Base-by-base conservation (phyloP, 2,888 invertebrate species). In the Papilio protenor region DNA sequence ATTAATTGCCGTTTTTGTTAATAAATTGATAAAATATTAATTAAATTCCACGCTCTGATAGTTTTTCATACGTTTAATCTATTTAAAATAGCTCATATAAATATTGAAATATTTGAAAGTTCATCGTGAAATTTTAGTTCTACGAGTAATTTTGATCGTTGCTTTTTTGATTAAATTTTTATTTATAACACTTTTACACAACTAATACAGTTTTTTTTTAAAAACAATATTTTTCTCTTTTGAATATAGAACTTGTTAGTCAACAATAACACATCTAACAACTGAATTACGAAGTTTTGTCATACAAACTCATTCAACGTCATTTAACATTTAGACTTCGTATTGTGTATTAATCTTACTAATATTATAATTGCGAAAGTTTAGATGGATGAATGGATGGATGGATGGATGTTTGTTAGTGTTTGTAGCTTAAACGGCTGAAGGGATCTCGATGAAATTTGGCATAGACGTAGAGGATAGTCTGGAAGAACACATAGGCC, bases 51-150 rank as follows among this genome's bases (percentile, higher is more conserved):
- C 45, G n/a, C 40, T 40, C 40, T 52, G 16, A 66, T 66, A 66
- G 66, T 66, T 66, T 66, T 66, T 66, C 66, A 66, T 66, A 40
- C 66, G 66, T 66, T 66, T 66, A 66, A 45, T 66, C 21, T 18
- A 66, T 14, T 66, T 21, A 21, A 45, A 66, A 66, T 45, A 66
- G n/a, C 45, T 66, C 11, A 45, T n/a, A 11, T 45, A 45, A 66
- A 40, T 33, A 33, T 27, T 66, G 45, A 3, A n/a, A 45, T 66
- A 45, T 66, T 66, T 45, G 2, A 66, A 45, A 66, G 10, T 16
- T 66, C 66, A 40, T 11, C n/a, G 4, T 11, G 40, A 18, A 40
- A 18, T 66, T 66, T 40, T 45, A 27, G 16, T 14, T n/a, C 11
- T n/a, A 66, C 6, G 1, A 57, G 18, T 18, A 33, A 4, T 45